Percentiles rank a stretch among this genome's conserved stretches.
phyloP scores from a whole-genome alignment of 2,797 vertebrate genomes.

The Sebastes taczanowskii region DNA sequence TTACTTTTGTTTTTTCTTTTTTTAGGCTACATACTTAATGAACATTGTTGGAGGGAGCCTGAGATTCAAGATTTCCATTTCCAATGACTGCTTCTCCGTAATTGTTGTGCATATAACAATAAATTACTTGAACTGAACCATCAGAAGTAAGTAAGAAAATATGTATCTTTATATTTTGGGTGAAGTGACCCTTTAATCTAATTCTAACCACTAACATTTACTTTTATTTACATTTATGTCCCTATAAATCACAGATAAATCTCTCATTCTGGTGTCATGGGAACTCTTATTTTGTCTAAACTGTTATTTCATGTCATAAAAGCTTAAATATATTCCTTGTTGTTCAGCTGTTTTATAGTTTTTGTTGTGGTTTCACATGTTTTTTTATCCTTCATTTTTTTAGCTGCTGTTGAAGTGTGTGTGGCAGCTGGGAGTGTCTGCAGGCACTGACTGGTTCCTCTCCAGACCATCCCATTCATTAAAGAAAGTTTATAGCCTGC shows the following conservation, averaged over 20 bases:
- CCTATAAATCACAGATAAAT: neutral
- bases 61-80: no score
- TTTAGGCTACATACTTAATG: no score
- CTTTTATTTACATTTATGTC: neutral
- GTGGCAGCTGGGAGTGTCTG: slow-evolving; percentile 43
- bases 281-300: neutral
- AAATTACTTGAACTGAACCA: no score
- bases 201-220: no score
- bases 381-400: neutral
- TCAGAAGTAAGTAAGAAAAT: no score
- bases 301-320: neutral
- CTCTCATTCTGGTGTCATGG: neutral
- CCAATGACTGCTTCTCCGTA: no score
- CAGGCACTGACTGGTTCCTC: slow-evolving; percentile 20
- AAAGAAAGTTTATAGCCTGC: slow-evolving; percentile 18
- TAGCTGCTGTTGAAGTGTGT: neutral
- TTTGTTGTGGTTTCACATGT: neutral
- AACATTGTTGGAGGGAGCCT: no score
- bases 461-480: slow-evolving; percentile 26
- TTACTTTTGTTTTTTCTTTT: no score
- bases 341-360: neutral
- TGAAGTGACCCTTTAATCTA: no score
- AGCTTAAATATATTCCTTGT: neutral
- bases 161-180: no score
- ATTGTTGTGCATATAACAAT: no score